A percentile compares a stretch with the other conserved stretches of the same genome.
Evolutionary conservation across 2,797 vertebrate species (phyloP).

Genomic region (Coreius guichenoti): DNA sequence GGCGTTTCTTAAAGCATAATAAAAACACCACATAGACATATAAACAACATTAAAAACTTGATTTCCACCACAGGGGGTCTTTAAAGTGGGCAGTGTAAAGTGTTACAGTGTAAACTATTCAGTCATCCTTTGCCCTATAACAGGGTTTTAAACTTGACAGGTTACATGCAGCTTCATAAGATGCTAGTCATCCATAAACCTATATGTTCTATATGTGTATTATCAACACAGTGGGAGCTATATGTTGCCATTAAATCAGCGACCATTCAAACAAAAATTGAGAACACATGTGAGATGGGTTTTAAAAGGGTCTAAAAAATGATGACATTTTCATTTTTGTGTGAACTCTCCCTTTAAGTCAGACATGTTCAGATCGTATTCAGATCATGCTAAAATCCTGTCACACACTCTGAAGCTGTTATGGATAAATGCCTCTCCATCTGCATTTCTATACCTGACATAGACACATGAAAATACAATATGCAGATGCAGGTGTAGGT

Average conservation of each 20-base stretch:
- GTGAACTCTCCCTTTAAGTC: not conserved
- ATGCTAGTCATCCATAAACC: too few species aligned
- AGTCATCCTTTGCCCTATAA: too few species aligned
- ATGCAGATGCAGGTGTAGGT: conserved; percentile 54
- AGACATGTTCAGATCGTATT: not conserved
- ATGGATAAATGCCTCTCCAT: conserved; percentile 8
- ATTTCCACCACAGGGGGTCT: too few species aligned
- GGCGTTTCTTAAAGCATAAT: too few species aligned
- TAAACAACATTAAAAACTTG: too few species aligned
- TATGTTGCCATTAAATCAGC: not conserved
- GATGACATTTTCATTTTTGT: not conserved
- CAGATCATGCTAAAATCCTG: conserved; percentile 6
- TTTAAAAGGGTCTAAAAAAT: not conserved
- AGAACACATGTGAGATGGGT: not conserved
- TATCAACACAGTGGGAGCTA: not conserved
- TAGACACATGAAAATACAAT: conserved; percentile 55
- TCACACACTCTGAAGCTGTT: not conserved
- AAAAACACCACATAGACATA: too few species aligned
- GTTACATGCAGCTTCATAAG: not conserved
- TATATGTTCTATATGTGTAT: not conserved
- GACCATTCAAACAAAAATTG: not conserved
- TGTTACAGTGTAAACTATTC: too few species aligned
- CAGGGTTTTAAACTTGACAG: too few species aligned
- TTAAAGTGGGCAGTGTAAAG: too few species aligned
- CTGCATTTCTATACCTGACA: conserved; percentile 23